These are phyloP conservation scores for Diorhabda sublineata DNA, from an alignment of 1,140 invertebrate species.

Conservation along the genomic window DNA sequence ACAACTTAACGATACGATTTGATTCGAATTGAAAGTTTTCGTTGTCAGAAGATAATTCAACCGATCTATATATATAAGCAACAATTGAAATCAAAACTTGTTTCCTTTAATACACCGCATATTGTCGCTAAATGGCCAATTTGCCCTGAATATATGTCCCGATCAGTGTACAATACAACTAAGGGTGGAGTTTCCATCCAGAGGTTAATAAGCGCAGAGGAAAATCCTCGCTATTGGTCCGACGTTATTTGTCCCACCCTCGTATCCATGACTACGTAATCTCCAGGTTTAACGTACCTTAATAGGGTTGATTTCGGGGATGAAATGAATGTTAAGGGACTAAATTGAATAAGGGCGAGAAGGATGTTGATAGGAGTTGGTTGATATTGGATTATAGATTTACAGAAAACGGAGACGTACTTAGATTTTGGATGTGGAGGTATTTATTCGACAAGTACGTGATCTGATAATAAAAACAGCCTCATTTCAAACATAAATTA, in stretches of 20 bases:
- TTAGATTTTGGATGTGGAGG: no score
- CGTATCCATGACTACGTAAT: constrained; percentile 34
- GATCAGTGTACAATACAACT: constrained; percentile 22
- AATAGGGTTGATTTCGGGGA: constrained; percentile 21
- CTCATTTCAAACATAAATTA: no score
- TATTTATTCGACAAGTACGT: no score
- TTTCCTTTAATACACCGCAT: constrained; percentile 38
- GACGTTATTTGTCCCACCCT: constrained; percentile 23
- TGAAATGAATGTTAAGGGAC: background rate
- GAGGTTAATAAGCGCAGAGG: constrained; percentile 21
- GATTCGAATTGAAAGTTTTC: no score
- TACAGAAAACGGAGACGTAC: background rate
- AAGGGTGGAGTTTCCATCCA: constrained; percentile 20
- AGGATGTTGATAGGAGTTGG: background rate
- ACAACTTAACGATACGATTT: no score
- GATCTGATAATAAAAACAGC: no score
- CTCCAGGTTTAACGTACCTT: constrained; percentile 33
- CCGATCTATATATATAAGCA: no score
- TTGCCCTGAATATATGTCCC: constrained; percentile 29
- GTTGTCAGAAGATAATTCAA: no score
- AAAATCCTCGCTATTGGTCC: constrained; percentile 19
- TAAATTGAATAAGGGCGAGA: background rate
- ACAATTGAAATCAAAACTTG: constrained; percentile 29
- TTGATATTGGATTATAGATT: background rate
- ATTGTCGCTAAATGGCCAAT: constrained; percentile 41